These are phyloP conservation scores for Apostichopus parvimensis DNA, from an alignment of 35 echinoderm and acorn worm species.

Conservation along the genomic window DNA sequence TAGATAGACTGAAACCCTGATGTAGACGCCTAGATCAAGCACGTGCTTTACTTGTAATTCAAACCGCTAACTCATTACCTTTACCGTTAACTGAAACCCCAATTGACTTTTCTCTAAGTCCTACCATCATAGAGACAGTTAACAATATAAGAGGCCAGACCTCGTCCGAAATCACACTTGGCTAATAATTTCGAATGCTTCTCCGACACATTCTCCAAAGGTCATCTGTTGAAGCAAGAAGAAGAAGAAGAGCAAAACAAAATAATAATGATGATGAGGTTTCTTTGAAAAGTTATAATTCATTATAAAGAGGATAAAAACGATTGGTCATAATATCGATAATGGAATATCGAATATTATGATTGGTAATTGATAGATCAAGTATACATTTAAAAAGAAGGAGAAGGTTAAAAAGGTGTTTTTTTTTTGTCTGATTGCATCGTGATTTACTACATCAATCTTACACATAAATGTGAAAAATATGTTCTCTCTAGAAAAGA, in stretches of 20 bases:
- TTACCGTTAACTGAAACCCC: neutral
- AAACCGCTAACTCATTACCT: neutral
- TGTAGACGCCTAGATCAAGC: neutral
- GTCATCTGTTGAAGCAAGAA: neutral
- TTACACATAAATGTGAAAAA: too few relatives aligned
- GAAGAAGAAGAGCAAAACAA: neutral
- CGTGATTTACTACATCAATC: too few relatives aligned
- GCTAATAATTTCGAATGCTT: neutral
- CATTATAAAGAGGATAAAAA: neutral
- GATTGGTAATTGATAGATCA: too few relatives aligned
- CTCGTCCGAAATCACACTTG: neutral
- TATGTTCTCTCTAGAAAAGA: too few relatives aligned
- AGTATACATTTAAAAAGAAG: too few relatives aligned
- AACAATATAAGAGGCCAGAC: neutral
- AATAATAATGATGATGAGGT: neutral
- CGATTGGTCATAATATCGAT: too few relatives aligned
- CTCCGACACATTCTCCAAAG: neutral
- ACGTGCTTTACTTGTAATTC: neutral
- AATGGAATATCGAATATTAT: too few relatives aligned
- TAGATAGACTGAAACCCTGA: neutral
- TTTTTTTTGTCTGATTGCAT: too few relatives aligned
- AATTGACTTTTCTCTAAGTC: neutral
- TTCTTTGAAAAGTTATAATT: too few relatives aligned
- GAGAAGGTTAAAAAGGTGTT: too few relatives aligned
- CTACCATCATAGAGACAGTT: neutral